Conservation (phyloP, 2,797 vertebrate species). For the Tragopan temminckii region DNA sequence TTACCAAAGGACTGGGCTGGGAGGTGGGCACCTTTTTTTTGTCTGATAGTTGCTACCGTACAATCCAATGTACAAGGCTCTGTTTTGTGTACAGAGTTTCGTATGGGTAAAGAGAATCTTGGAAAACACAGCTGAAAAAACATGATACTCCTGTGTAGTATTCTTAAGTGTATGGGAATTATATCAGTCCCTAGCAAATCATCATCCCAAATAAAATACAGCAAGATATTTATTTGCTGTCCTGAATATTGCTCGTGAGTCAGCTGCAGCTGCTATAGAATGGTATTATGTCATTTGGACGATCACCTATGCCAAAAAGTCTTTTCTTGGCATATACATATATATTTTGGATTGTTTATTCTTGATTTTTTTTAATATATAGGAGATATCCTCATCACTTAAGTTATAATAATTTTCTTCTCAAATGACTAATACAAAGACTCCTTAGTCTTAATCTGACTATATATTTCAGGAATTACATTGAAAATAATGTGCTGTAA, state of each 20-base stretch:
- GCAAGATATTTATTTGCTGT: not conserved
- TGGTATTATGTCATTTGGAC: not conserved
- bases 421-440: not conserved
- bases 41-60: not conserved
- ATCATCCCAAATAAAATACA: not conserved
- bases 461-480: not conserved
- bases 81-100: not conserved
- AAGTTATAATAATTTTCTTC: not conserved
- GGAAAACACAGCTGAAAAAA: not conserved
- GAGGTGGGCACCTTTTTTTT: not conserved
- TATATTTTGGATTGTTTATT: not conserved
- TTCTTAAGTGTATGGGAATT: not conserved
- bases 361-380: not conserved
- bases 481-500: not conserved
- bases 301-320: accelerated
- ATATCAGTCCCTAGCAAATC: not conserved
- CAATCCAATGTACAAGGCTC: not conserved
- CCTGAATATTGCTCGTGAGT: not conserved
- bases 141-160: too few relatives aligned
- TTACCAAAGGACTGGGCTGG: not conserved
- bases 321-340: not conserved
- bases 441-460: not conserved
- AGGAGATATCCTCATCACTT: not conserved
- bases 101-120: not conserved
- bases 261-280: not conserved